Conservation (phyloP, 2,797 vertebrate genomes). For the Mycteria americana region DNA sequence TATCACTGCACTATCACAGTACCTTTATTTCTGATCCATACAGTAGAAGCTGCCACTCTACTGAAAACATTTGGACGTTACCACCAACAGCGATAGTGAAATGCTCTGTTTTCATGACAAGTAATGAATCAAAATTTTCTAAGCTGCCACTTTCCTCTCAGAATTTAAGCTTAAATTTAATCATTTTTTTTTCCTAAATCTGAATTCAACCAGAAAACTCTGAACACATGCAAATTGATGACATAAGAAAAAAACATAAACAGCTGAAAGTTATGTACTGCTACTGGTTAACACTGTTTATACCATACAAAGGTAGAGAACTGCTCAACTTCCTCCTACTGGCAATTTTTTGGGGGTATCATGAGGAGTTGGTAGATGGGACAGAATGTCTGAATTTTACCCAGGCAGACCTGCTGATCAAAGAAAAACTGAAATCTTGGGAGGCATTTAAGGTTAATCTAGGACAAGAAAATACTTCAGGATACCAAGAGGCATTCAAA, state of each 20-base stretch:
- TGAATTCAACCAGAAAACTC: background rate
- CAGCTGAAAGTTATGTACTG: background rate
- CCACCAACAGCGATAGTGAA: background rate
- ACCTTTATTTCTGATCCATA: background rate
- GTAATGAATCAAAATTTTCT: background rate
- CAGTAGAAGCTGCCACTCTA: background rate
- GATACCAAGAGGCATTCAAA: background rate
- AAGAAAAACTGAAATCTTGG: background rate
- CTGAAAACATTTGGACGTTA: background rate
- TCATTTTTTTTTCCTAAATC: background rate
- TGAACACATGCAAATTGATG: background rate
- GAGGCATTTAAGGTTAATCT: background rate
- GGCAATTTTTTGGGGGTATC: rapidly evolving
- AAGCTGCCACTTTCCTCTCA: background rate
- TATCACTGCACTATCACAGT: background rate
- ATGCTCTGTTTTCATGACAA: background rate
- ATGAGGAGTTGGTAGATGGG: background rate
- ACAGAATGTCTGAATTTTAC: background rate
- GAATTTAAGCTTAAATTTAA: background rate
- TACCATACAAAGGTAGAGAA: background rate
- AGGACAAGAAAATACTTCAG: background rate
- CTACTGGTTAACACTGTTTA: background rate
- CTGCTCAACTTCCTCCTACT: background rate
- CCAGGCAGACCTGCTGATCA: background rate
- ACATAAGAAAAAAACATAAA: background rate